Percentiles rank a stretch among this genome's conserved stretches.
These are phyloP conservation scores for Aricia artaxerxes DNA, from an alignment of 2,888 invertebrate genomes.

Conservation along the genomic window DNA sequence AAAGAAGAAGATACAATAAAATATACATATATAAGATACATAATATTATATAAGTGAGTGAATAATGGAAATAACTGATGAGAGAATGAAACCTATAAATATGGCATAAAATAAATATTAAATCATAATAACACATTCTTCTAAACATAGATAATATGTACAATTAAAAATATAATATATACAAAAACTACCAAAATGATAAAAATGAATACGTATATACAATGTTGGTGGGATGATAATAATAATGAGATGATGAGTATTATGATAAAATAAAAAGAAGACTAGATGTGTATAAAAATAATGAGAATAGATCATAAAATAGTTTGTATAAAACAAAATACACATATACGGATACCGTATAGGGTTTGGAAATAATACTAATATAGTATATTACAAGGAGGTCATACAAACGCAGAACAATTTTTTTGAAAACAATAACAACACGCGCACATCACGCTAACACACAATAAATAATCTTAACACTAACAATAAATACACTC, in stretches of 20 bases:
- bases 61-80: neutral
- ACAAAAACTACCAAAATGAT: slow-evolving; percentile 36
- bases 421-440: slow-evolving; percentile 67
- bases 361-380: slow-evolving; percentile 65
- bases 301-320: slow-evolving; percentile 39
- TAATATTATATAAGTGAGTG: neutral
- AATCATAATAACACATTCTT: slow-evolving; percentile 22
- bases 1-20: neutral
- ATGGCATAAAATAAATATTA: slow-evolving; percentile 24
- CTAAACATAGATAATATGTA: slow-evolving; percentile 41
- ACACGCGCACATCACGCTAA: slow-evolving; percentile 62
- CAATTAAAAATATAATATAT: slow-evolving; percentile 41
- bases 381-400: slow-evolving; percentile 65
- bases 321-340: slow-evolving; percentile 62
- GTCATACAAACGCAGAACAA: slow-evolving; percentile 74
- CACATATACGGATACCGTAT: slow-evolving; percentile 79
- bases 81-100: slow-evolving; percentile 13
- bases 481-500: slow-evolving; percentile 59
- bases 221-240: slow-evolving; percentile 45
- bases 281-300: slow-evolving; percentile 45
- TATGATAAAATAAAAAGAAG: slow-evolving; percentile 46
- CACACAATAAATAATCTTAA: slow-evolving; percentile 70
- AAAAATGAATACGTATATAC: slow-evolving; percentile 37
- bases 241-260: slow-evolving; percentile 57
- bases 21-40: neutral